Evolutionary conservation across 2,797 vertebrate genomes (phyloP).

Genomic region (Atherinosoma microstoma): DNA sequence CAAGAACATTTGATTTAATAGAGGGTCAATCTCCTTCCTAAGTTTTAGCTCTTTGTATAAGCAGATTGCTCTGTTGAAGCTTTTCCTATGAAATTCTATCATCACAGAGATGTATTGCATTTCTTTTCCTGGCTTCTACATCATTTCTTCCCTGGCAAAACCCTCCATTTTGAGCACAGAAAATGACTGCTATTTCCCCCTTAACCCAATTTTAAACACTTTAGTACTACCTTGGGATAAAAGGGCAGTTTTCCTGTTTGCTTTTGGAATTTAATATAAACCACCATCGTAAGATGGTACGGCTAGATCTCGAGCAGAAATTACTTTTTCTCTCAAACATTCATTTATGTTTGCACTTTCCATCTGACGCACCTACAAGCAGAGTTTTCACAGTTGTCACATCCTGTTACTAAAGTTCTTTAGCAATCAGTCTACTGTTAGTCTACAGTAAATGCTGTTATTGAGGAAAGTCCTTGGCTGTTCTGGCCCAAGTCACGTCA

Average conservation of each 20-base stretch:
- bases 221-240: conserved; percentile 79
- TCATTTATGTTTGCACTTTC: conserved; percentile 45
- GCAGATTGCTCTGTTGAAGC: conserved; percentile 79
- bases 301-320: conserved; percentile 59
- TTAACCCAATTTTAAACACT: conserved; percentile 86
- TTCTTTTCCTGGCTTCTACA: conserved; percentile 75
- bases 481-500: conserved; percentile 27
- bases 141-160: conserved; percentile 76
- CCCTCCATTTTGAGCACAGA: conserved; percentile 70
- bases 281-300: conserved; percentile 69
- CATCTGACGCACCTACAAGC: conserved; percentile 47
- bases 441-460: conserved; percentile 39
- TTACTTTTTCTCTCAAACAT: conserved; percentile 59
- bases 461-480: neutral
- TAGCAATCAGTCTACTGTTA: conserved; percentile 17
- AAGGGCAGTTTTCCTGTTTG: conserved; percentile 75
- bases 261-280: conserved; percentile 80
- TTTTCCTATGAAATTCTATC: conserved; percentile 83
- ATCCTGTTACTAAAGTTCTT: conserved; percentile 43
- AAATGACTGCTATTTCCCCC: conserved; percentile 82
- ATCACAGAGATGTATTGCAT: conserved; percentile 80
- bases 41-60: conserved; percentile 80
- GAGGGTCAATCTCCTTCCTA: conserved; percentile 82
- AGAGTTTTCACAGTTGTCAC: conserved; percentile 45
- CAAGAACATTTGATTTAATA: conserved; percentile 85